A percentile compares a stretch with the other conserved stretches of the same genome.
Evolutionary conservation across 2,888 invertebrate species (phyloP).

Genomic region (Alentia gelatinosa): DNA sequence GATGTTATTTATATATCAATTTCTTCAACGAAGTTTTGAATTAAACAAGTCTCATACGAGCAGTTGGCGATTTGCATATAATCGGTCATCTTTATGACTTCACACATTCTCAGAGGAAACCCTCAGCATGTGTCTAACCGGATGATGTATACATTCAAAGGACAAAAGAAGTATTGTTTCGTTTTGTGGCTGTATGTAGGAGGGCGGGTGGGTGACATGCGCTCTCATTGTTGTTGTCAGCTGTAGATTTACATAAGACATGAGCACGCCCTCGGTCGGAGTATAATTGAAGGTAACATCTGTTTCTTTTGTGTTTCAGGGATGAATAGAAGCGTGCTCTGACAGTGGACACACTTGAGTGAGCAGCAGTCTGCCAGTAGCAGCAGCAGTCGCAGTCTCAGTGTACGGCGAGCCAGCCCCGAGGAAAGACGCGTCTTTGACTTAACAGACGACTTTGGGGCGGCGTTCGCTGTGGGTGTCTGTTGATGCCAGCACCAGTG

Average conservation of each 20-base stretch:
- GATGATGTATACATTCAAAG: background rate
- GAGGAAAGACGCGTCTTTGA: background rate
- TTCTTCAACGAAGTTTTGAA: too few relatives aligned
- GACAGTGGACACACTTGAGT: constrained; percentile 49
- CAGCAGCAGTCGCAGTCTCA: constrained; percentile 23
- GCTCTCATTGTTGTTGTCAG: constrained; percentile 20
- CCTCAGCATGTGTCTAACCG: background rate
- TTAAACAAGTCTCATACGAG: too few relatives aligned
- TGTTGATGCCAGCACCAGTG: constrained; percentile 31
- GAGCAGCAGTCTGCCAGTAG: constrained; percentile 33
- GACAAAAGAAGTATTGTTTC: background rate
- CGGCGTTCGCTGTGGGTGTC: background rate
- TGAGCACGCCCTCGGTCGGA: background rate
- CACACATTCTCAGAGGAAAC: background rate
- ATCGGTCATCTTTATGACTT: background rate
- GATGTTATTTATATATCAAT: too few relatives aligned
- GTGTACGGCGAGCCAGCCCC: background rate
- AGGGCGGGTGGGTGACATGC: constrained; percentile 23
- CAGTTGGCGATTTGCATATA: too few relatives aligned
- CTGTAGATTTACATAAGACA: constrained; percentile 54
- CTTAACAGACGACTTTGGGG: background rate
- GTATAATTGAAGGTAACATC: constrained; percentile 58
- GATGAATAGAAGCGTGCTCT: constrained; percentile 54
- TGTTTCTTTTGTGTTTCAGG: constrained; percentile 57
- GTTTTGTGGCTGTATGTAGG: background rate